Evolutionary conservation across 2,888 invertebrate species (phyloP).

Genomic region (Bursaphelenchus okinawaensis): DNA sequence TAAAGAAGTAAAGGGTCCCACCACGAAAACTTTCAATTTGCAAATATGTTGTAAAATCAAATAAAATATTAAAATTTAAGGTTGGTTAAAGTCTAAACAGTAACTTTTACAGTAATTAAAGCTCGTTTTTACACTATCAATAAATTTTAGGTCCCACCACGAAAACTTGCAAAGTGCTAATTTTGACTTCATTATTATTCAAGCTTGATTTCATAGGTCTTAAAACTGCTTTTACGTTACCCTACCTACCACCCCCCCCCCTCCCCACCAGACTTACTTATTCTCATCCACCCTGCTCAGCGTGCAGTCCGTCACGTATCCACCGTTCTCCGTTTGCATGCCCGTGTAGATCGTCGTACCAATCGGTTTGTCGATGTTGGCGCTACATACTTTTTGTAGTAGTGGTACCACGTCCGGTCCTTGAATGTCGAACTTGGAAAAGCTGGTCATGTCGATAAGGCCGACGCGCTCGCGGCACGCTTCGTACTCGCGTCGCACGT

Average conservation of each 20-base stretch:
- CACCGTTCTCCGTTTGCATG: constrained; percentile 89
- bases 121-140: too few species aligned
- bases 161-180: neutral
- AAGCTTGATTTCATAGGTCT: neutral
- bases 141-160: neutral
- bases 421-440: constrained; percentile 90
- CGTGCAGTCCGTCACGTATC: constrained; percentile 96
- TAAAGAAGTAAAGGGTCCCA: constrained; percentile 32
- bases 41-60: too few species aligned
- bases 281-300: constrained; percentile 79
- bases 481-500: constrained; percentile 80
- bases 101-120: too few species aligned
- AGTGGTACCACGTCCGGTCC: constrained; percentile 74
- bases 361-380: constrained; percentile 86
- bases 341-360: constrained; percentile 92
- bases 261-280: constrained; percentile 74
- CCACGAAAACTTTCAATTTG: too few species aligned
- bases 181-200: neutral
- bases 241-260: too few species aligned
- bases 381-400: constrained; percentile 87
- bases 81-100: too few species aligned
- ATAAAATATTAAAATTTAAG: too few species aligned
- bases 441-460: constrained; percentile 90
- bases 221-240: too few species aligned
- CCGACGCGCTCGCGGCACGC: constrained; percentile 87